Base-by-base conservation (phyloP, 2,888 invertebrate genomes). In the Andrena praecox region DNA sequence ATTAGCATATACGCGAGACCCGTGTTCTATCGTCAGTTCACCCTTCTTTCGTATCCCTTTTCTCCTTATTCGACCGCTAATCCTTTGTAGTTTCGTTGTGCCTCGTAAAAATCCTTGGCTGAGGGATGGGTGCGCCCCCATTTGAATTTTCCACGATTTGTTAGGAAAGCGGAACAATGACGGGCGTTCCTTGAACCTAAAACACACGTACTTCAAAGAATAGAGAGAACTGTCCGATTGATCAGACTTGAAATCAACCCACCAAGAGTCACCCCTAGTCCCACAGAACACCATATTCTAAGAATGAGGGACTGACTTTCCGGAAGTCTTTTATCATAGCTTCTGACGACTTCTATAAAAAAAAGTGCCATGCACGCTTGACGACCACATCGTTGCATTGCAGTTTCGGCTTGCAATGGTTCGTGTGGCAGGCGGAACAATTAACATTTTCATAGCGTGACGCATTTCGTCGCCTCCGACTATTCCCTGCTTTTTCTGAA, bases 1-100 rank as follows among this genome's bases (percentile, higher is more conserved):
- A 93, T 93, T 93, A 93, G 92, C 93, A 93, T 93, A 93, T 89
- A 90, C 89, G 86, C 89, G 87, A 88, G 86, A 79, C 84, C 64
- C 56, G 79, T 74, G 79, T 85, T 79, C 79, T 82, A 84, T 74
- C 67, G 70, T 35, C 48, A 35, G 35, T 63, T 71, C 63, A 24
- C 75, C 75, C 78, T 66, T 59, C 64, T 76, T 67, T 77, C 42
- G 68, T 66, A 42, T 66, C 69, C 71, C 71, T 74, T 63, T 59
- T 64, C 60, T 24, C 54, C 54, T 63, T 67, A 64, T 59, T 80
- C 83, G 76, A 71, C 77, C 79, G 52, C 66, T 60, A 54, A 66
- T 68, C 27, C 20, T 71, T 54, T 33, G 66, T 59, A 56, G 35
- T 66, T 50, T 31, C n/a, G 16, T 72, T 33, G 24, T 42, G 24